Conservation (phyloP, 2,888 invertebrate species). For the Ctenicera cuprea region DNA sequence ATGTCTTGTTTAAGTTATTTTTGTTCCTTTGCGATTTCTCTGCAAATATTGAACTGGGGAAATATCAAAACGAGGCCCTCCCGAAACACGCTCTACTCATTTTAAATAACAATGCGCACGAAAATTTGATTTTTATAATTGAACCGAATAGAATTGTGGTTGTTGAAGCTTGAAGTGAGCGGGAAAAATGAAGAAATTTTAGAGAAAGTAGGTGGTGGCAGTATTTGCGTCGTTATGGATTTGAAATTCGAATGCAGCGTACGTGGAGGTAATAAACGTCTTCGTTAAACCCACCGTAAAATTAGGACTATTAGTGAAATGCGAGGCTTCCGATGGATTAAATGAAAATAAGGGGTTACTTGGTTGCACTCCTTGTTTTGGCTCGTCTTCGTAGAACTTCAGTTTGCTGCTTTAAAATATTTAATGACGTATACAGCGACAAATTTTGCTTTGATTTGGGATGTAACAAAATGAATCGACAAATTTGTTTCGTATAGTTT, state of each 20-base stretch:
- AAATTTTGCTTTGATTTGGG: no score
- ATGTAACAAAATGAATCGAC: no score
- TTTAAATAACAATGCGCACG: background rate
- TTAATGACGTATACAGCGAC: no score
- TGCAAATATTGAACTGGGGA: conserved; percentile 20
- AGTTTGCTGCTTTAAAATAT: no score
- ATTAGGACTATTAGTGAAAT: conserved; percentile 21
- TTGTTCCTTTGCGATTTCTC: conserved; percentile 22
- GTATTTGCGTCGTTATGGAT: conserved; percentile 7
- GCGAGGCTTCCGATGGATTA: conserved; percentile 22
- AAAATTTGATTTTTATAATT: no score
- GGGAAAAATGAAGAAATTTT: no score
- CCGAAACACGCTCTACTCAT: no score
- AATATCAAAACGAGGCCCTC: background rate
- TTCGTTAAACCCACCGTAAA: conserved; percentile 19
- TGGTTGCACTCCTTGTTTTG: background rate
- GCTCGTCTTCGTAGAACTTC: no score
- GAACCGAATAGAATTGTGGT: no score
- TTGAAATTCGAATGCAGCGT: background rate
- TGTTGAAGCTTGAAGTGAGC: no score
- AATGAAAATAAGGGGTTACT: background rate
- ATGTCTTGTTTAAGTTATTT: conserved; percentile 40
- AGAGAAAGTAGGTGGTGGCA: background rate
- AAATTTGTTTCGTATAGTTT: no score
- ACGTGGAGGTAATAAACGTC: background rate